Evolutionary conservation across 1,140 invertebrate genomes (phyloP).

Genomic region (Halyomorpha halys): DNA sequence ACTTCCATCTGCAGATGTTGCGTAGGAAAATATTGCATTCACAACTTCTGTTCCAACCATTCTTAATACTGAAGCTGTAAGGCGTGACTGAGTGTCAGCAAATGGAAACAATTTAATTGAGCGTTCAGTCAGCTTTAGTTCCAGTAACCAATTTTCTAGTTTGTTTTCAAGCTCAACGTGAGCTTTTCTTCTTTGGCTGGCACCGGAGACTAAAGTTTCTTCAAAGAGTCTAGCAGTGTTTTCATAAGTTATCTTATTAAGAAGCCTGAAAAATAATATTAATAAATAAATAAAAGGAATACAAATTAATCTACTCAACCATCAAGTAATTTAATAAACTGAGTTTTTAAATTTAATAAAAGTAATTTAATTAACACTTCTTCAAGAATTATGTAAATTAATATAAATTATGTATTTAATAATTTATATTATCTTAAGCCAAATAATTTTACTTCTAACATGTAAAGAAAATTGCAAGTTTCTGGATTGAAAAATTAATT

Average conservation of each 20-base stretch:
- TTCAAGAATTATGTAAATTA: too few relatives aligned
- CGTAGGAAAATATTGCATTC: constrained; percentile 54
- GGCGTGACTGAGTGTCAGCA: constrained; percentile 50
- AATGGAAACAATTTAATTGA: constrained; percentile 56
- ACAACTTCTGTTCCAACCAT: constrained; percentile 70
- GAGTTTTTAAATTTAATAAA: too few relatives aligned
- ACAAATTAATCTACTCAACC: too few relatives aligned
- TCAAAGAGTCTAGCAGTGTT: constrained; percentile 59
- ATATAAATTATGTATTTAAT: too few relatives aligned
- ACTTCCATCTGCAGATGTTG: constrained; percentile 1
- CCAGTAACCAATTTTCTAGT: constrained; percentile 59
- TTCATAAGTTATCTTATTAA: constrained; percentile 44
- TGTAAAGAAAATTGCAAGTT: too few relatives aligned
- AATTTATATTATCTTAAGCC: too few relatives aligned
- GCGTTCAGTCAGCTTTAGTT: constrained; percentile 76
- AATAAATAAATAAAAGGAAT: constrained; percentile 11
- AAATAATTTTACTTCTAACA: too few relatives aligned
- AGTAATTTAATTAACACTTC: too few relatives aligned
- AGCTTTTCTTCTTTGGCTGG: constrained; percentile 56
- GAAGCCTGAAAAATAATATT: constrained; percentile 36
- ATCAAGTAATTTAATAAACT: too few relatives aligned
- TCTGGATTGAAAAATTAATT: too few relatives aligned
- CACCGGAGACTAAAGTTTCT: constrained; percentile 53
- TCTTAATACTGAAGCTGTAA: constrained; percentile 74
- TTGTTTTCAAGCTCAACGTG: constrained; percentile 72